Base-by-base conservation (phyloP, 2,797 vertebrate genomes). In the Bryconaethiops microstoma region DNA sequence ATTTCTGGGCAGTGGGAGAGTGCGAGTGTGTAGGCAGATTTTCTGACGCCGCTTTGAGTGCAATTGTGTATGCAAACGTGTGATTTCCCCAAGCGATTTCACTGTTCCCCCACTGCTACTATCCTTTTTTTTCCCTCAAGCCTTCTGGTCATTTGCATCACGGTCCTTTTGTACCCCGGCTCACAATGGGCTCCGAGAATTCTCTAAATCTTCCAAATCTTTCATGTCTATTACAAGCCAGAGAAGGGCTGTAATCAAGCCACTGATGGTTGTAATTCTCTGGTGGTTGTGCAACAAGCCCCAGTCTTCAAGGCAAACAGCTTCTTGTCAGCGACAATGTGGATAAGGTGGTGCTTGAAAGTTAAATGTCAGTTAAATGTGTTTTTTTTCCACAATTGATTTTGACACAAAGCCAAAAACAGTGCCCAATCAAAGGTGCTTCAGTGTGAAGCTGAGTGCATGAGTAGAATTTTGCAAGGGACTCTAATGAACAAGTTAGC, bases 1-100 rank as follows among this genome's bases (percentile, higher is more conserved):
- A 85, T 89, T 90, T 90, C 85, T 76, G 54, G 77, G 88, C 83
- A 87, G 78, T 82, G 84, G 73, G 73, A 84, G 87, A 83, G 83
- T 75, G 71, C n/a, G 23, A 79, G 35, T 35, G 50, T 39, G 29
- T 63, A 23, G 65, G 57, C 79, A 75, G 73, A 86, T 87, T 89
- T 60, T 52, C 45, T 89, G 80, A 82, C 78, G 86, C 82, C 52
- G 81, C 87, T 77, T 82, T 84, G 84, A 77, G 75, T 82, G 86
- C 70, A 74, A 81, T 77, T 82, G 73, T 67, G 57, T 81, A 76
- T 71, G 79, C 74, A 76, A 65, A 81, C 50, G 59, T 81, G 80
- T 55, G 74, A 81, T 76, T 72, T 77, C 54, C 67, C 71, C 25
- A 4, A 19, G 35, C 59, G 21, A 63, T 40, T 45, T 73, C 14